Percentiles rank a stretch among this genome's conserved stretches.
Evolutionary conservation across 2,797 vertebrate genomes (phyloP).

Genomic region (Enteromius unitaeniatus): DNA sequence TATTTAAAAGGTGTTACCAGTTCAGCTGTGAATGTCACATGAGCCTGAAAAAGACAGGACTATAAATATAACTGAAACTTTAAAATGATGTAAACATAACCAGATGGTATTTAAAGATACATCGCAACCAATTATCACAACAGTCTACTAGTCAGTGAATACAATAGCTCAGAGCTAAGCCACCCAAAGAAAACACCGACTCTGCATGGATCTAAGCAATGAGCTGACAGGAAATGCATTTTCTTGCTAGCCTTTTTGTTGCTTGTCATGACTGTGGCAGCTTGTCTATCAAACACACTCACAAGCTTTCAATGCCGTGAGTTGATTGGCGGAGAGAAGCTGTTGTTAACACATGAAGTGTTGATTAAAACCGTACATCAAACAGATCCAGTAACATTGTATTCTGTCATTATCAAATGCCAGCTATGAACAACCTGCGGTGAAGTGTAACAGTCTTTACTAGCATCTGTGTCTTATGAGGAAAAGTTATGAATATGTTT

Average conservation of each 20-base stretch:
- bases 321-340: constrained; percentile 22
- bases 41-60: not conserved
- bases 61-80: not conserved
- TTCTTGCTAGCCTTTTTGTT: constrained; percentile 1
- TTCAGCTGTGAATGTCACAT: not conserved
- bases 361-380: constrained; percentile 23
- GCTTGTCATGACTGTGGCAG: constrained; percentile 9
- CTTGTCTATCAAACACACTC: not conserved
- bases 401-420: not conserved
- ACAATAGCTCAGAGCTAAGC: not conserved
- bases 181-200: not conserved
- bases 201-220: constrained; percentile 3
- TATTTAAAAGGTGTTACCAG: not conserved
- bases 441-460: not conserved
- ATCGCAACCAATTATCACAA: not conserved
- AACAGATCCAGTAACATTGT: not conserved
- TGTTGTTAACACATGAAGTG: constrained; percentile 19
- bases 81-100: not conserved
- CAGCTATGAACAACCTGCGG: not conserved
- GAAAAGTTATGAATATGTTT: not conserved
- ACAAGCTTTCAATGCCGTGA: not conserved
- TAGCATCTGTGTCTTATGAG: not conserved
- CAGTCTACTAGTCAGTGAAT: not conserved
- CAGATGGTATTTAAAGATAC: constrained; percentile 19
- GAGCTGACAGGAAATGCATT: not conserved